Evolutionary conservation across 2,797 vertebrate species (phyloP), one percentile per base, ranked within the genome.

Genomic region (Lutjanus argentimaculatus): DNA sequence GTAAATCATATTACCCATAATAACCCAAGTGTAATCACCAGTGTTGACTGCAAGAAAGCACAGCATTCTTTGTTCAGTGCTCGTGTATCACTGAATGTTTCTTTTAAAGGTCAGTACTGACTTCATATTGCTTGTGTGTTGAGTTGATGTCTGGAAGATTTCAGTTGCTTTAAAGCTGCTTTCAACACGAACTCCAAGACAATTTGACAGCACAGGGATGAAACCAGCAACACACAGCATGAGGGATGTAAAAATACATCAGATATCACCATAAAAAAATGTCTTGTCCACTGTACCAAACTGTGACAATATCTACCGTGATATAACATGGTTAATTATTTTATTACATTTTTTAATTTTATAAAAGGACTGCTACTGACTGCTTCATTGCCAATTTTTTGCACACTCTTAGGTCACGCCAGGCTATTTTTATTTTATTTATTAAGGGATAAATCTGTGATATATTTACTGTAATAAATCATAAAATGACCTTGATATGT

Each of bases 71-170:
- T 25, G 7, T 8, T 63, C 8, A 15, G 19, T n/a, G 36, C 3
- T 52, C 61, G 69, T 30, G 9, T 8, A 16, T 55, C 22, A 61
- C 2, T 0, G 22, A 67, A 75, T 42, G 46, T 72, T 64, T 12
- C 52, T 17, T 67, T 70, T 70, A 58, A 75, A 70, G 65, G 53
- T 72, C 63, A 30, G 46, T 2, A 19, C 15, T 45, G 73, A 67
- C 7, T 2, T 49, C 71, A 67, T 30, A 19, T 42, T 56, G 16
- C 43, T 51, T n/a, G n/a, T n/a, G n/a, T n/a, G n/a, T n/a, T n/a
- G n/a, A n/a, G n/a, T n/a, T 65, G 45, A 42, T 11, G 30, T 77
- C 74, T 25, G 36, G 2, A 51, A 17, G 49, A 51, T 57, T 52
- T 51, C 10, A 40, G 8, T 59, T 0, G 0, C 42, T 79, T 59